These are phyloP conservation scores for Tridacna crocea DNA, from an alignment of 2,888 invertebrate species.

Conservation along the genomic window DNA sequence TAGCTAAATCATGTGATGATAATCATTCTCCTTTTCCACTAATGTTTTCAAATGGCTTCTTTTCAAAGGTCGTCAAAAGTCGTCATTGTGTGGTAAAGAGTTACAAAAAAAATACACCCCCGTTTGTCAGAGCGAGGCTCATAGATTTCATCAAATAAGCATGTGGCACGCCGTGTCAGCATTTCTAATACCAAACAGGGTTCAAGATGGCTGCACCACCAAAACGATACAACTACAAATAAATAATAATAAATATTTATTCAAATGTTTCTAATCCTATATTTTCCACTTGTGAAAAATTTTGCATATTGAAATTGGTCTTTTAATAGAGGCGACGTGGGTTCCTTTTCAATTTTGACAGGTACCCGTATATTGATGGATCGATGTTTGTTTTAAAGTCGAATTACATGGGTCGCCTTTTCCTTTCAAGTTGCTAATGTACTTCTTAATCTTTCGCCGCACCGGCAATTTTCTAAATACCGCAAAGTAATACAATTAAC, in stretches of 20 bases:
- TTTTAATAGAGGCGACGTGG: background rate
- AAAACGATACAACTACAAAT: constrained; percentile 27
- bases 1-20: too few relatives aligned
- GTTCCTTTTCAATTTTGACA: constrained; percentile 6
- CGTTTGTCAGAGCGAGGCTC: too few relatives aligned
- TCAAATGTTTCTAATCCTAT: constrained; percentile 28
- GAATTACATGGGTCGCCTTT: constrained; percentile 24
- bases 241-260: constrained; percentile 21
- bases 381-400: constrained; percentile 20
- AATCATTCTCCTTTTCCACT: too few relatives aligned
- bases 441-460: constrained; percentile 12
- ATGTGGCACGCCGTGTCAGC: too few relatives aligned
- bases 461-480: background rate
- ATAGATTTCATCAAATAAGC: too few relatives aligned
- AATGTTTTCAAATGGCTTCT: too few relatives aligned
- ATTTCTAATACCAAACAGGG: too few relatives aligned
- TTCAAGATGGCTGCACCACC: background rate
- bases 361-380: constrained; percentile 11
- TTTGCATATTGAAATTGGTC: constrained; percentile 21
- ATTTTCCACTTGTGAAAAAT: constrained; percentile 17
- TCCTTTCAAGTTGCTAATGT: constrained; percentile 19
- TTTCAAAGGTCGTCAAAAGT: too few relatives aligned
- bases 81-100: too few relatives aligned
- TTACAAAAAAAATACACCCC: too few relatives aligned
- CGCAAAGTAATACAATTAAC: background rate